A percentile compares a stretch with the other conserved stretches of the same genome.
Evolutionary conservation across 2,113 vertebrate genomes (phyloP).

Genomic region (Columba janthina): DNA sequence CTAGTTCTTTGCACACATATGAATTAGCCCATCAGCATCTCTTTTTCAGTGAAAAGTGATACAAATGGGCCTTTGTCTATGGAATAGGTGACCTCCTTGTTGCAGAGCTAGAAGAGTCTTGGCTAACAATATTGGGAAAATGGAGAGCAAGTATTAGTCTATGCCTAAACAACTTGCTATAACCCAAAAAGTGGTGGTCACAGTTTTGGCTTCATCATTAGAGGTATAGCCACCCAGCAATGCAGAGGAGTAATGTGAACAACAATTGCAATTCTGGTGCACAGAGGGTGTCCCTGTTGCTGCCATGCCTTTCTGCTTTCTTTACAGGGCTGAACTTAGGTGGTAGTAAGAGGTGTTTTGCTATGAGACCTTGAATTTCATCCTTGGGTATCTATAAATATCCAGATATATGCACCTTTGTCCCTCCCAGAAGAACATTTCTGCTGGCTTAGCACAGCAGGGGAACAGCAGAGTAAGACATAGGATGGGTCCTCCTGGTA

Average conservation of each 20-base stretch:
- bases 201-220: not conserved
- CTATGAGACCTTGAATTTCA: not conserved
- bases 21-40: not conserved
- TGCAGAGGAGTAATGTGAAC: not conserved
- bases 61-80: not conserved
- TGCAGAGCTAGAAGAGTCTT: not conserved
- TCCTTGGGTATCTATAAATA: not conserved
- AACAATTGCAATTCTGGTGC: not conserved
- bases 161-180: not conserved
- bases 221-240: fast-evolving
- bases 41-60: not conserved
- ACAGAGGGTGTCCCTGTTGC: not conserved
- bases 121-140: not conserved
- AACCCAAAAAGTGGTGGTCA: not conserved
- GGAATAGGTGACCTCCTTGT: not conserved
- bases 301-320: not conserved
- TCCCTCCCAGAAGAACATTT: not conserved
- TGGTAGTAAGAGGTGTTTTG: not conserved
- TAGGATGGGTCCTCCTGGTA: not conserved
- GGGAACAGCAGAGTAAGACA: not conserved
- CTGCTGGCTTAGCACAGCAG: not conserved
- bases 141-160: not conserved
- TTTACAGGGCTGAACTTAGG: not conserved
- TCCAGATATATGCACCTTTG: not conserved
- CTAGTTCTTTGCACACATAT: not conserved